Percentiles rank a stretch among this genome's conserved stretches.
Evolutionary conservation across 2,797 vertebrate species (phyloP).

Genomic region (Crenuchus spilurus): DNA sequence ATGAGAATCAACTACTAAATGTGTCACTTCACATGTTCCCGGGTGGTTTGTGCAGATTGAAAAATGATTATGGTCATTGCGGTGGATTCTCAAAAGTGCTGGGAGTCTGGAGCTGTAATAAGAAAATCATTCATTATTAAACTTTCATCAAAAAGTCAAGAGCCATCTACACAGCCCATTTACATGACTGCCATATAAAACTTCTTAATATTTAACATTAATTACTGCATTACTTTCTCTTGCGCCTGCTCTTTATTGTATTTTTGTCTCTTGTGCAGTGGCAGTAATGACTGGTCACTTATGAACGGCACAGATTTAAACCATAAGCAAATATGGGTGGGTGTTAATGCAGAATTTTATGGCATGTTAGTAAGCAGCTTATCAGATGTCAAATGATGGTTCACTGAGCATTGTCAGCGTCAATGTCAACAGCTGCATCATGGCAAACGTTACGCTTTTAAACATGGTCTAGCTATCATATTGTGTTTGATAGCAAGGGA

Average conservation of each 20-base stretch:
- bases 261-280: neutral
- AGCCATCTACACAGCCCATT: neutral
- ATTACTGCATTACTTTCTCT: neutral
- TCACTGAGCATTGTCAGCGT: neutral
- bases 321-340: neutral
- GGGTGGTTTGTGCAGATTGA: neutral
- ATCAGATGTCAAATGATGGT: neutral
- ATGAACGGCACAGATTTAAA: neutral
- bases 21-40: neutral
- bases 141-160: conserved; percentile 20
- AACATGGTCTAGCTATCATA: neutral
- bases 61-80: neutral
- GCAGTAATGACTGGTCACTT: neutral
- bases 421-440: neutral
- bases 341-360: neutral
- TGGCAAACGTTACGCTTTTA: neutral
- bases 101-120: neutral
- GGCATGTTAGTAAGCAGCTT: neutral
- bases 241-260: neutral
- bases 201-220: conserved; percentile 12
- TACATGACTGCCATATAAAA: neutral
- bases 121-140: conserved; percentile 7
- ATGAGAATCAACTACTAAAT: neutral
- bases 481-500: neutral
- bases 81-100: neutral